These are phyloP conservation scores for Himalopsyche tibetana DNA, from an alignment of 2,888 invertebrate genomes.

Conservation along the genomic window DNA sequence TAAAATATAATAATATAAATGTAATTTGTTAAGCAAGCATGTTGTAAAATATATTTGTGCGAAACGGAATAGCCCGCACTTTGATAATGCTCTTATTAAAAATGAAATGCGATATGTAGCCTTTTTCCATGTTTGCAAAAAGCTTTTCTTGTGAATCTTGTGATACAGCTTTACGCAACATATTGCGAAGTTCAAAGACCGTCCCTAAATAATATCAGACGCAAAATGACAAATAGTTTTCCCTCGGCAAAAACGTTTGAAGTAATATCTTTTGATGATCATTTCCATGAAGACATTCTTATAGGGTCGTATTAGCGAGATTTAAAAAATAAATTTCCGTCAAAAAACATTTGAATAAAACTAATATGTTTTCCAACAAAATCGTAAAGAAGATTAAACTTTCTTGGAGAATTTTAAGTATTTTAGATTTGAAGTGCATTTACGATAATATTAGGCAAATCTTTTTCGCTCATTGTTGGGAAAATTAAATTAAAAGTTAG, in stretches of 20 bases:
- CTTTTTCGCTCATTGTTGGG: too few species aligned
- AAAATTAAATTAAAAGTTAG: too few species aligned
- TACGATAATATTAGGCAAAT: too few species aligned
- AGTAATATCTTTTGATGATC: constrained; percentile 39
- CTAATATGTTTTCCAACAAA: too few species aligned
- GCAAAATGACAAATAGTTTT: constrained; percentile 25
- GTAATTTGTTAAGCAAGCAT: too few species aligned
- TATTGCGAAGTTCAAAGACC: constrained; percentile 12
- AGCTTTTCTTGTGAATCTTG: neutral
- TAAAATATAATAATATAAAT: too few species aligned
- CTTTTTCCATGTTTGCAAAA: constrained; percentile 6
- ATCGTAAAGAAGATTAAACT: too few species aligned
- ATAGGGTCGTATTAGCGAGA: neutral
- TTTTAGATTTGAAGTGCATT: too few species aligned
- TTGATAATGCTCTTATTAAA: neutral
- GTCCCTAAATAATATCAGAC: constrained; percentile 27
- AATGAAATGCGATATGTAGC: constrained; percentile 1
- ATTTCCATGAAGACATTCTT: constrained; percentile 18
- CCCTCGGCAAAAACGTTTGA: constrained; percentile 13
- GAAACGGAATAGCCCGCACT: neutral
- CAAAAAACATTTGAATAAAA: neutral
- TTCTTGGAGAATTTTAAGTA: too few species aligned
- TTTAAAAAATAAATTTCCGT: neutral
- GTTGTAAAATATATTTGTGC: neutral
- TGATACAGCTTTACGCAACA: neutral